A percentile compares a stretch with the other conserved stretches of the same genome.
Evolutionary conservation across 2,113 vertebrate species (phyloP).

Genomic region (Hydropotes inermis): DNA sequence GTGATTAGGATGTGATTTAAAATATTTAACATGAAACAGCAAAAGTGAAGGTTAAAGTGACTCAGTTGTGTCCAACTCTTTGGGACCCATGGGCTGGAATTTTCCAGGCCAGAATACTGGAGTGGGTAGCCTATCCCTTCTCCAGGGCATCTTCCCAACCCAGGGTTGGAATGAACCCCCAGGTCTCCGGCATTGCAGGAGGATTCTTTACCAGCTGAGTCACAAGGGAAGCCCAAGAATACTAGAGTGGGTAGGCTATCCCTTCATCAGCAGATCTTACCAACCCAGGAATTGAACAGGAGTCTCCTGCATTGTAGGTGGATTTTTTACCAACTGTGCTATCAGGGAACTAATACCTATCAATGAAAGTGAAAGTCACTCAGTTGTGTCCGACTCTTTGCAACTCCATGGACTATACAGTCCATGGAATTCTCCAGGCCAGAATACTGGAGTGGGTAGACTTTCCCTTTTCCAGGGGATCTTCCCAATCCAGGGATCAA

Average conservation of each 20-base stretch:
- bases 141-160: background rate
- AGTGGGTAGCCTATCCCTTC: background rate
- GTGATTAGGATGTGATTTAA: conserved; percentile 19
- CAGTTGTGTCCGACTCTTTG: background rate
- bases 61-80: background rate
- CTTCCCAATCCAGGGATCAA: background rate
- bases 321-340: background rate
- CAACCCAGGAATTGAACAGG: background rate
- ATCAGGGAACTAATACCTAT: background rate
- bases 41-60: background rate
- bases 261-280: background rate
- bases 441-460: background rate
- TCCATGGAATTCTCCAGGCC: background rate
- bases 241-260: background rate
- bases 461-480: background rate
- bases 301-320: background rate
- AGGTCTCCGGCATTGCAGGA: background rate
- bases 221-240: background rate
- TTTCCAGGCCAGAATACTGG: background rate
- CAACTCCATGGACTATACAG: background rate
- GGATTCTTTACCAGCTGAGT: background rate
- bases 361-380: background rate
- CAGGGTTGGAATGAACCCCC: background rate
- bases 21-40: conserved; percentile 18
- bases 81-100: background rate